Percentiles rank a stretch among this genome's conserved stretches.
These are phyloP conservation scores for Ptychochromis oligacanthus DNA, from an alignment of 2,113 vertebrate genomes.

Conservation along the genomic window DNA sequence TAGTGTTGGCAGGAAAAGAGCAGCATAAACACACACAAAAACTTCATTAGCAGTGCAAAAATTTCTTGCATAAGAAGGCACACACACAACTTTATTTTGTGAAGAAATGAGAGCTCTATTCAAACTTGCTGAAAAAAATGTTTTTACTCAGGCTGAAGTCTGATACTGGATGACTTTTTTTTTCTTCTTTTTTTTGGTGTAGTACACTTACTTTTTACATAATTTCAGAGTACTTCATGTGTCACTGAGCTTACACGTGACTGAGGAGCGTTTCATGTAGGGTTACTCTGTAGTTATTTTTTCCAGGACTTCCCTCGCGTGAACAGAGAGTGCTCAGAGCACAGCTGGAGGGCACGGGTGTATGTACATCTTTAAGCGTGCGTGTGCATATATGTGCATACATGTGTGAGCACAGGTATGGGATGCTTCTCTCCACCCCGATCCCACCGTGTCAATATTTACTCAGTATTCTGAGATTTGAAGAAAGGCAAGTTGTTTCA, in stretches of 20 bases:
- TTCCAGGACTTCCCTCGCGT: conserved; percentile 58
- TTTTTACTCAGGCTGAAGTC: neutral
- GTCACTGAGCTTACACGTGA: conserved; percentile 18
- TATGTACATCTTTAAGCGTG: conserved; percentile 39
- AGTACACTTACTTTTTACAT: neutral
- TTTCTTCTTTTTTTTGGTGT: neutral
- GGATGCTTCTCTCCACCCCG: conserved; percentile 65
- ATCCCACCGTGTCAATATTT: conserved; percentile 76
- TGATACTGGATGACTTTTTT: neutral
- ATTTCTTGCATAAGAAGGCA: conserved; percentile 41
- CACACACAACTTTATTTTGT: conserved; percentile 39
- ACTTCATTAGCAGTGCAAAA: conserved; percentile 44
- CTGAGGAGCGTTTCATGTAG: conserved; percentile 38
- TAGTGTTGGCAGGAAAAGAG: conserved; percentile 70
- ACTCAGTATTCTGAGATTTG: conserved; percentile 76
- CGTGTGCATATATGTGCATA: neutral
- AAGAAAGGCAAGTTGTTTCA: conserved; percentile 81
- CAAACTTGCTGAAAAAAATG: neutral
- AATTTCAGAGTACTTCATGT: conserved; percentile 52
- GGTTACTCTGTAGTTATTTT: conserved; percentile 64
- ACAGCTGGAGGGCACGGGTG: conserved; percentile 22
- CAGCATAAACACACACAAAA: conserved; percentile 57
- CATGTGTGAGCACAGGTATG: conserved; percentile 53
- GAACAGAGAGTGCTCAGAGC: conserved; percentile 74
- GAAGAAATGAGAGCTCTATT: conserved; percentile 36